A percentile compares a stretch with the other conserved stretches of the same genome.
Conservation (phyloP, 2,113 vertebrate species). For the Sorex araneus region DNA sequence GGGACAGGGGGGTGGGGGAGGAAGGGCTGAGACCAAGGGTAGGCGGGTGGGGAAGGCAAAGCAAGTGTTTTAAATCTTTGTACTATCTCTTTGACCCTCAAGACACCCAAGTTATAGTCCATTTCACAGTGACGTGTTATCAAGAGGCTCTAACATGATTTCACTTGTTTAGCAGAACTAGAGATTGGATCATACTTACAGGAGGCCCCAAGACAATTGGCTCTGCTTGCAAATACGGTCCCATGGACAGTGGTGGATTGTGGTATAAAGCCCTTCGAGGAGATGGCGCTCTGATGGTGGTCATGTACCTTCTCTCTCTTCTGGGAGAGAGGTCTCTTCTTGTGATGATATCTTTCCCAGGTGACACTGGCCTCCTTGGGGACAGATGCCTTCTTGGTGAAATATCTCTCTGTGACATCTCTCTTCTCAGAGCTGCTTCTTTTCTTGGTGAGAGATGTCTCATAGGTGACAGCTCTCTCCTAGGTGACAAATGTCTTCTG, state of each 20-base stretch:
- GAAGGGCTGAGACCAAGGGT: too few species aligned
- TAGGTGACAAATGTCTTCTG: conserved; percentile 91
- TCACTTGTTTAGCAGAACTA: conserved; percentile 16
- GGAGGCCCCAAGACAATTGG: conserved; percentile 89
- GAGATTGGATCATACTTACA: conserved; percentile 86
- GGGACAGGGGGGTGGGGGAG: too few species aligned
- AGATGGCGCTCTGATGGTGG: conserved; percentile 91
- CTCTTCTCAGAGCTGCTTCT: conserved; percentile 91
- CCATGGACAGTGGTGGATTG: conserved; percentile 91
- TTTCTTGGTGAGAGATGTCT: conserved; percentile 92
- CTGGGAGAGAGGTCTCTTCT: conserved; percentile 96
- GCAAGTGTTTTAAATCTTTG: too few species aligned
- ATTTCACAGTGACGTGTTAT: not conserved
- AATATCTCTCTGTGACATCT: conserved; percentile 92
- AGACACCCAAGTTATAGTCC: not conserved
- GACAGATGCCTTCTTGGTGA: conserved; percentile 93
- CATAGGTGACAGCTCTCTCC: conserved; percentile 92
- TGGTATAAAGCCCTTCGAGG: conserved; percentile 95
- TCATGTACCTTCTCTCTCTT: conserved; percentile 93
- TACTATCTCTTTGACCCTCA: not conserved
- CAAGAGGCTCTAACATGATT: not conserved
- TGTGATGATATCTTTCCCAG: conserved; percentile 90
- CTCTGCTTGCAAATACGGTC: conserved; percentile 93
- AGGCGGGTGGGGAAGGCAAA: too few species aligned
- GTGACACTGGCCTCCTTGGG: conserved; percentile 93